A percentile compares a stretch with the other conserved stretches of the same genome.
These are phyloP conservation scores for Trichosurus vulpecula DNA, from an alignment of 2,797 vertebrate species.

Conservation along the genomic window DNA sequence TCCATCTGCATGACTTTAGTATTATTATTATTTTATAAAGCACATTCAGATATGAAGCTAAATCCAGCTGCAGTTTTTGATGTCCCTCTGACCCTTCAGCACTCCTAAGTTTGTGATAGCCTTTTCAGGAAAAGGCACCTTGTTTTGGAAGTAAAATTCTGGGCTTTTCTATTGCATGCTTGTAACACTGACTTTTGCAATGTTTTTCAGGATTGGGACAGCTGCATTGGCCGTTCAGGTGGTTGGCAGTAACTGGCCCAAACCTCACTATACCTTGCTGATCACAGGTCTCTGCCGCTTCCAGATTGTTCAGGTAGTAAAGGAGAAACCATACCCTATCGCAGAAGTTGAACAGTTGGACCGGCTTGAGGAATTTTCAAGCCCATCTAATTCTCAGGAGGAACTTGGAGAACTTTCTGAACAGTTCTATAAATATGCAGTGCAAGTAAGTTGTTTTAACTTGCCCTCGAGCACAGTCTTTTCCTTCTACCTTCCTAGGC, in stretches of 20 bases:
- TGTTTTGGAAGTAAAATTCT: neutral
- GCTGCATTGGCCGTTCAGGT: conserved; percentile 96
- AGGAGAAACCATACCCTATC: conserved; percentile 92
- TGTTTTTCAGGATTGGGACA: conserved; percentile 91
- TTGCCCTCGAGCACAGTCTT: neutral
- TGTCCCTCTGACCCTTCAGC: neutral
- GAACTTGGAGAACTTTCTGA: conserved; percentile 92
- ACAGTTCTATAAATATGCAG: conserved; percentile 93
- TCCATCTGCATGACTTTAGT: neutral
- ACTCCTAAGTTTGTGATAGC: neutral
- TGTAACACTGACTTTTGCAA: neutral
- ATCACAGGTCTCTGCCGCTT: conserved; percentile 96
- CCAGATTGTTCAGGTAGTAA: conserved; percentile 89
- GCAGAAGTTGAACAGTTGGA: conserved; percentile 96
- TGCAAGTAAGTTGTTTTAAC: conserved; percentile 88
- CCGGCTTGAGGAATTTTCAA: conserved; percentile 91
- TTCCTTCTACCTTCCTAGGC: neutral
- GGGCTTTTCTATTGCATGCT: neutral
- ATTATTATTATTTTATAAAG: neutral
- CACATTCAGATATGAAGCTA: neutral
- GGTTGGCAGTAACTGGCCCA: conserved; percentile 99
- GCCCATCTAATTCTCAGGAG: conserved; percentile 83
- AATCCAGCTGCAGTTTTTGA: neutral
- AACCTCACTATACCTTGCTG: conserved; percentile 96
- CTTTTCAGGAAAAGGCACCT: neutral